Percentiles rank a stretch among this genome's conserved stretches.
Evolutionary conservation across 2,113 vertebrate species (phyloP).

Genomic region (Probosciger aterrimus): DNA sequence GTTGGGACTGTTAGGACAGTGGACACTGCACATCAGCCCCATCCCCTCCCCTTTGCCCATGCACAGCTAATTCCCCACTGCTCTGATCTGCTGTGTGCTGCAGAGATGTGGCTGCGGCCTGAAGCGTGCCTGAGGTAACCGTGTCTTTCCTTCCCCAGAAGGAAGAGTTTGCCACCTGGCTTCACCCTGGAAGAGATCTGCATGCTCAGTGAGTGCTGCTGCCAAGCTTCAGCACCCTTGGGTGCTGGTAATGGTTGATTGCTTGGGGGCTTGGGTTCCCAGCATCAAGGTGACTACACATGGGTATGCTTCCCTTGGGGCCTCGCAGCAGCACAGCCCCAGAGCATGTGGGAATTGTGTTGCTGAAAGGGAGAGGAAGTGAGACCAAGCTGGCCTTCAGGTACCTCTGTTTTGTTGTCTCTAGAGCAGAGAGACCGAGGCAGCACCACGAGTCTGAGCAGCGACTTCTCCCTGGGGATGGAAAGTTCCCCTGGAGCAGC

Average conservation of each 20-base stretch:
- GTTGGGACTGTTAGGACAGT: neutral
- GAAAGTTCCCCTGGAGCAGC: conserved; percentile 82
- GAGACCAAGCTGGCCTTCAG: neutral
- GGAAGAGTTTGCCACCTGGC: conserved; percentile 88
- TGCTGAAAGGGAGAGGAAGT: neutral
- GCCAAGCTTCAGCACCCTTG: neutral
- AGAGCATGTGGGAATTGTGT: neutral
- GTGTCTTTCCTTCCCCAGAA: conserved; percentile 71
- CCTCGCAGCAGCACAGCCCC: neutral
- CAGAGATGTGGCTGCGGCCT: neutral
- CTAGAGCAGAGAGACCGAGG: conserved; percentile 88
- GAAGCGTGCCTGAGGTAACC: neutral
- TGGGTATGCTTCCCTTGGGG: neutral
- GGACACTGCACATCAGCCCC: neutral
- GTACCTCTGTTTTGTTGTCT: conserved; percentile 22
- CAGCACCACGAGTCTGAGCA: conserved; percentile 94
- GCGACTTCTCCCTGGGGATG: conserved; percentile 92
- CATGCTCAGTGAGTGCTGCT: conserved; percentile 86
- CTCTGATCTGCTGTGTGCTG: neutral
- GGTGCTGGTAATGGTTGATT: neutral
- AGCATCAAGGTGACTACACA: neutral
- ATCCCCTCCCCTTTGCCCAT: neutral
- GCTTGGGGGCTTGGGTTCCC: neutral
- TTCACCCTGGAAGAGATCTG: conserved; percentile 93
- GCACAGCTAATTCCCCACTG: neutral